phyloP scores from a whole-genome alignment of 2,797 vertebrate species.

The Crocidura indochinensis region DNA sequence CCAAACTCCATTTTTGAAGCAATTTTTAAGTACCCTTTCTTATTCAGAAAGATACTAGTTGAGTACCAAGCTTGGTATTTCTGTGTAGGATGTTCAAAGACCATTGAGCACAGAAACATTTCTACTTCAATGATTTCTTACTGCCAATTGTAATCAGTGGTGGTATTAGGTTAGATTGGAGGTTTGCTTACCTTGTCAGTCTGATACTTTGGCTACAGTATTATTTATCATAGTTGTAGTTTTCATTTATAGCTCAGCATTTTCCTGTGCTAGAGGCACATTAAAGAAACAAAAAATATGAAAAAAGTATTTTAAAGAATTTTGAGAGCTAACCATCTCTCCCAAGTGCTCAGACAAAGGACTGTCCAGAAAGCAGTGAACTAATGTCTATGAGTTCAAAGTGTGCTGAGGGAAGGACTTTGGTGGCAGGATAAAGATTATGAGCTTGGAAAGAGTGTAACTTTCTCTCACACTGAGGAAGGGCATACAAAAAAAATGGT shows the following conservation, averaged over 20 bases:
- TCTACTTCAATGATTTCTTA: constrained; percentile 48
- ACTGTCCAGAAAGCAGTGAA: not conserved
- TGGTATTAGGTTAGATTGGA: not conserved
- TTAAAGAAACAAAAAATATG: not conserved
- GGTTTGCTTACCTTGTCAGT: not conserved
- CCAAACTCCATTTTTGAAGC: not conserved
- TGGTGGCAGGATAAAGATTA: not conserved
- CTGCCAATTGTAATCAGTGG: not conserved
- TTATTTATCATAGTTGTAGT: not conserved
- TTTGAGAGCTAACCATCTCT: not conserved
- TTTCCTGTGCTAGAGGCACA: not conserved
- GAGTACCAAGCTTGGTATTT: constrained; percentile 13
- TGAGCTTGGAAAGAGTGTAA: constrained; percentile 31
- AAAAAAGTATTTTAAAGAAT: constrained; percentile 55
- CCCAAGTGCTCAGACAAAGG: constrained; percentile 13
- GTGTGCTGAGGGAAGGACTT: not conserved
- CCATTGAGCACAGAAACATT: constrained; percentile 25
- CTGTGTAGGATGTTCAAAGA: constrained; percentile 44
- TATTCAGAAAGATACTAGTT: constrained; percentile 23
- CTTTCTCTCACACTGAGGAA: constrained; percentile 46
- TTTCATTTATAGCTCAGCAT: not conserved
- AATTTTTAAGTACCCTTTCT: not conserved
- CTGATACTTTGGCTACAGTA: not conserved
- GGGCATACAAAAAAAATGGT: constrained; percentile 27
- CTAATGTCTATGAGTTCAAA: not conserved